Evolutionary conservation across 2,797 vertebrate genomes (phyloP).

Genomic region (Bovichtus diacanthus): DNA sequence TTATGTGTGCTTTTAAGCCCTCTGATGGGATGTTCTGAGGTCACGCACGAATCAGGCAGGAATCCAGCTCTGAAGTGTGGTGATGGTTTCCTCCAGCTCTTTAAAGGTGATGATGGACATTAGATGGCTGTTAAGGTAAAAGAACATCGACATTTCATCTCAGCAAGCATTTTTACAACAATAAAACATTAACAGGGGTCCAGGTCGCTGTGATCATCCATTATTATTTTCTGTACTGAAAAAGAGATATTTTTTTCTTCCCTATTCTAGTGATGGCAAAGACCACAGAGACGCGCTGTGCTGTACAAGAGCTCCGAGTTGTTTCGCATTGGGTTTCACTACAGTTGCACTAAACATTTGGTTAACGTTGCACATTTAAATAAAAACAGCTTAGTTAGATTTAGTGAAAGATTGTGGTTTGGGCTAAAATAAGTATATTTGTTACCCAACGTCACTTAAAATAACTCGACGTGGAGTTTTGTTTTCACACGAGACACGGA

Average conservation of each 20-base stretch:
- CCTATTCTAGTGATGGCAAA: neutral
- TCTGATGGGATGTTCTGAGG: conserved; percentile 42
- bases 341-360: no score
- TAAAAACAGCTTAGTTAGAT: no score
- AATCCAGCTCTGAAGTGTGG: conserved; percentile 38
- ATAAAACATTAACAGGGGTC: conserved; percentile 28
- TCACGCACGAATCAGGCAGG: conserved; percentile 39
- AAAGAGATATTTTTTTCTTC: neutral
- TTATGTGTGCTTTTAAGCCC: conserved; percentile 47
- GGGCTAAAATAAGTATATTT: no score
- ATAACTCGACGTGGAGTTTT: no score
- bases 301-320: conserved; percentile 1
- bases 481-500: no score
- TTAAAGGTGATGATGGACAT: conserved; percentile 42
- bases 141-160: conserved; percentile 32
- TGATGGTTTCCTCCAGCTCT: conserved; percentile 36
- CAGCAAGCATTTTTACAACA: conserved; percentile 29
- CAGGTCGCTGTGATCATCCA: conserved; percentile 11
- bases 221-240: conserved; percentile 2
- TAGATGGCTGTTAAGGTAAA: conserved; percentile 42
- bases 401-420: no score
- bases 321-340: no score
- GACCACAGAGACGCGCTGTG: neutral
- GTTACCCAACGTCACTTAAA: no score
- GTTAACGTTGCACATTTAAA: no score